Base-by-base conservation (phyloP, 2,797 vertebrate species). In the Allobates femoralis region DNA sequence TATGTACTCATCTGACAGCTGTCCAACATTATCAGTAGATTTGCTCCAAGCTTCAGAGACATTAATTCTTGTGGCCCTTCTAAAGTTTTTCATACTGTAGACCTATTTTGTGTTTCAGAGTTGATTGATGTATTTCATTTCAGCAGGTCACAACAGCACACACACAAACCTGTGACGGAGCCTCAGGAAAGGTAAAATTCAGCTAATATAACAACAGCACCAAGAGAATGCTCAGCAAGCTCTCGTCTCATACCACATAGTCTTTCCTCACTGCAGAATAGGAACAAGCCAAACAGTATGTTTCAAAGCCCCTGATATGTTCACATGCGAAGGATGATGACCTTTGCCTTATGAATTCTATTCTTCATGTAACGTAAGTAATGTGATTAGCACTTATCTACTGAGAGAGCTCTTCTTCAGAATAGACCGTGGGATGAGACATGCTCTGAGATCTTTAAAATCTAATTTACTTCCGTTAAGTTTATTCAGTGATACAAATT, bases 41-140 rank as follows among this genome's bases (percentile, higher is more conserved):
- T 88, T 81, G 87, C 87, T 88, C 37, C 82, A 26, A 88, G 87
- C 87, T 77, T 77, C 60, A 69, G n/a, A 74, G 66, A 77, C 87
- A 81, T 81, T 81, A 81, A 81, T 88, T 88, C 83, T 88, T 85
- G 78, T 88, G 83, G 83, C 87, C 83, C 77, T 53, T 76, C 78
- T 58, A 76, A 87, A 71, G 77, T 66, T 81, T 58, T 18, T 81
- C 12, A 55, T 76, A 88, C 83, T 53, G 32, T 69, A 85, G 78
- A 64, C 69, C 71, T 76, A 28, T 64, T 79, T 77, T 88, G 71
- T 88, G 79, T 85, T 88, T 85, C 78, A 50, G 37, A 81, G 32
- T 81, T 88, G 87, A 88, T 88, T 81, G 87, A 88, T 88, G 87
- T 81, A 81, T 81, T 88, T 85, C 83, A 88, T 85, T 88, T 85